Evolutionary conservation across 1,140 invertebrate genomes (phyloP).

Genomic region (Sweltsa coloradensis): DNA sequence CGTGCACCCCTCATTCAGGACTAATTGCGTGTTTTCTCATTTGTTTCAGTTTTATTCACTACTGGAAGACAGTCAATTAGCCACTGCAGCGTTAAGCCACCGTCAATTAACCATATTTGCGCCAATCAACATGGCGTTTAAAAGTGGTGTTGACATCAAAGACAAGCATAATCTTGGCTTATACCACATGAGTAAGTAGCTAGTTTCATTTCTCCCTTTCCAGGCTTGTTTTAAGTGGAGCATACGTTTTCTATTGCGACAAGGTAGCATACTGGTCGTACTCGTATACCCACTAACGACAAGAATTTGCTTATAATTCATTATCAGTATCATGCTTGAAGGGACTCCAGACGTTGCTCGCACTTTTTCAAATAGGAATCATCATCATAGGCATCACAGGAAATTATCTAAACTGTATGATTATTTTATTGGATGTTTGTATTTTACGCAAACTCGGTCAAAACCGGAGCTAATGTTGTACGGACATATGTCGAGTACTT

Average conservation of each 20-base stretch:
- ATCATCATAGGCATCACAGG: no score
- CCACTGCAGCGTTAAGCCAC: conserved; percentile 50
- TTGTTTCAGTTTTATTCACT: conserved; percentile 58
- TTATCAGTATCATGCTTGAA: neutral
- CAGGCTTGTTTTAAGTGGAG: neutral
- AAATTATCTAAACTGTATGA: no score
- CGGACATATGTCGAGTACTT: no score
- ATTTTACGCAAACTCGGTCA: no score
- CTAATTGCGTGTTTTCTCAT: conserved; percentile 23
- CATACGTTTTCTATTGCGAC: neutral
- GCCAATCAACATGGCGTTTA: conserved; percentile 66
- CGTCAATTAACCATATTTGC: conserved; percentile 63
- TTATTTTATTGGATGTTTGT: no score
- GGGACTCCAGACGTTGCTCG: neutral
- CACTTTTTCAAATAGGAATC: neutral
- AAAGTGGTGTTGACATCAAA: conserved; percentile 39
- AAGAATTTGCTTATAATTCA: neutral
- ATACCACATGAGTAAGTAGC: conserved; percentile 68
- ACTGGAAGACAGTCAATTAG: conserved; percentile 49
- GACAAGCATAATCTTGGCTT: conserved; percentile 48
- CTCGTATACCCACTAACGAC: neutral
- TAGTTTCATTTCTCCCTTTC: neutral
- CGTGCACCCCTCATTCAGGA: no score
- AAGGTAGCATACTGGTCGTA: neutral
- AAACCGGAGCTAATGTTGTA: no score